A percentile compares a stretch with the other conserved stretches of the same genome.
phyloP scores from a whole-genome alignment of 2,888 invertebrate genomes.

The Blera fallax region DNA sequence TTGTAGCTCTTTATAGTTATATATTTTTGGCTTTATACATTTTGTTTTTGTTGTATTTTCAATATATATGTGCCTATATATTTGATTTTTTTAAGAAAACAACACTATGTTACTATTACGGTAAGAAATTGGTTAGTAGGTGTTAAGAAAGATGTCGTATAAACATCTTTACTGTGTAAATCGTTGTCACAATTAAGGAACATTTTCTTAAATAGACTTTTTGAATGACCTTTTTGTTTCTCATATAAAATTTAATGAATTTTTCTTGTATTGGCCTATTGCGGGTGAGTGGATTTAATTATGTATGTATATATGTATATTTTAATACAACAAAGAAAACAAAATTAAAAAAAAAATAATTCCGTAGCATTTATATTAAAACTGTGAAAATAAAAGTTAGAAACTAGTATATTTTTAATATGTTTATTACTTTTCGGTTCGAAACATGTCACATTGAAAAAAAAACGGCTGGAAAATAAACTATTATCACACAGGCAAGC shows the following conservation, averaged over 20 bases:
- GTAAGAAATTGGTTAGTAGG: constrained; percentile 67
- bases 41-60: constrained; percentile 64
- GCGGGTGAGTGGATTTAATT: constrained; percentile 27
- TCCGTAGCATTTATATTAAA: constrained; percentile 70
- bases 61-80: constrained; percentile 47
- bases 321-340: constrained; percentile 57
- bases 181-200: constrained; percentile 72
- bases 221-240: constrained; percentile 14
- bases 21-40: constrained; percentile 71
- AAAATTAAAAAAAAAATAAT: constrained; percentile 52
- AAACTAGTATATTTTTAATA: constrained; percentile 39
- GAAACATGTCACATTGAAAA: constrained; percentile 56
- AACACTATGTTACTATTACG: constrained; percentile 50
- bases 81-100: constrained; percentile 45
- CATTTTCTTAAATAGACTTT: constrained; percentile 61
- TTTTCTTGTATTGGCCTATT: constrained; percentile 46
- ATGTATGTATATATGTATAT: background rate
- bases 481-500: constrained; percentile 82
- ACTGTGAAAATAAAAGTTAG: constrained; percentile 58
- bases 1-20: constrained; percentile 64
- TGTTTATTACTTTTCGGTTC: constrained; percentile 40
- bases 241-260: constrained; percentile 21
- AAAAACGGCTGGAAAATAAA: constrained; percentile 76
- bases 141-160: constrained; percentile 68
- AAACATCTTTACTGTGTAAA: constrained; percentile 69